Evolutionary conservation across 2,797 vertebrate genomes (phyloP).

Genomic region (Phoeniculus purpureus): DNA sequence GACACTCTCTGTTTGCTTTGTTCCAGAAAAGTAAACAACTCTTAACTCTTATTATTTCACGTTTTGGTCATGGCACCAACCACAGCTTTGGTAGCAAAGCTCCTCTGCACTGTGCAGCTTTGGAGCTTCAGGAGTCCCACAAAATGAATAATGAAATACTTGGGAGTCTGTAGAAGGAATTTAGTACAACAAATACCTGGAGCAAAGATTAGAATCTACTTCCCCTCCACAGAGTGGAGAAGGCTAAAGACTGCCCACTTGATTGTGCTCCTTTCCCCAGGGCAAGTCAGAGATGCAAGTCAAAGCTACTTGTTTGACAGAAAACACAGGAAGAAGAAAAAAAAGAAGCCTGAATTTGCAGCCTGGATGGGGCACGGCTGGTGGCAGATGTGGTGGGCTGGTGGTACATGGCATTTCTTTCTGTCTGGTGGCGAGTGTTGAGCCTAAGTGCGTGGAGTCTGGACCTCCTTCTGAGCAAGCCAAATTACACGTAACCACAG

Average conservation of each 20-base stretch:
- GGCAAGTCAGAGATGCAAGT: conserved; percentile 7
- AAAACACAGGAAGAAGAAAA: conserved; percentile 8
- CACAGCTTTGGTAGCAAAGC: background rate
- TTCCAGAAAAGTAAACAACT: conserved; percentile 41
- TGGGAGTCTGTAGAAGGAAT: background rate
- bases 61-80: background rate
- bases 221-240: conserved; percentile 26
- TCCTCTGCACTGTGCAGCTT: background rate
- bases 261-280: conserved; percentile 6
- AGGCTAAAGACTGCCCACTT: conserved; percentile 20
- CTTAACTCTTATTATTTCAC: background rate
- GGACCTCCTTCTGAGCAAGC: conserved; percentile 25
- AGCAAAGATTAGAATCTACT: conserved; percentile 43
- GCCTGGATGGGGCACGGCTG: background rate
- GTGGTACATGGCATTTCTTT: background rate
- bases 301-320: conserved; percentile 28
- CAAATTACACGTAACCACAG: background rate
- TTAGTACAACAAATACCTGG: conserved; percentile 46
- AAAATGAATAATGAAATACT: background rate
- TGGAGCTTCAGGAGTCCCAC: background rate
- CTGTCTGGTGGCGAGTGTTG: background rate
- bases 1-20: background rate
- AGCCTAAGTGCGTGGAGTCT: background rate
- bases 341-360: background rate
- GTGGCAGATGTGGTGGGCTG: background rate